phyloP scores from a whole-genome alignment of 1,140 invertebrate species.

The Andrena cerasifolii region DNA sequence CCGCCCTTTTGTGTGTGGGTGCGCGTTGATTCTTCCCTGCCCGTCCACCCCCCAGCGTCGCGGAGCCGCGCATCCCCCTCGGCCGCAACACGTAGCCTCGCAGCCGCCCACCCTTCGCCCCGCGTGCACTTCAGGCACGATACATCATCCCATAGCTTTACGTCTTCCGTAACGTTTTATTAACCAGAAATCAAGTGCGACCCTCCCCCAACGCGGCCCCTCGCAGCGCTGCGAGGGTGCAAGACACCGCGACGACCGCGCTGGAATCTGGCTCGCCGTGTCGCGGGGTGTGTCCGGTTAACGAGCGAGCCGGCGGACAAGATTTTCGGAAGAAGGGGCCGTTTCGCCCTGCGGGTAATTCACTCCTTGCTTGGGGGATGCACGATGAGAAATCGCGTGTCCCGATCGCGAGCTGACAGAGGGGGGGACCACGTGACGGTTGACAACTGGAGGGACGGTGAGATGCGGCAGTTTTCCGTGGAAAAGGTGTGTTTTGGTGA shows the following conservation, averaged over 20 bases:
- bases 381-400: slow-evolving; percentile 8
- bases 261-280: not conserved
- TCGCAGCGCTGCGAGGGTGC: too few species aligned
- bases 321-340: not conserved
- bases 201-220: too few species aligned
- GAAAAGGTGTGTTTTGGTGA: too few species aligned
- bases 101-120: slow-evolving; percentile 38
- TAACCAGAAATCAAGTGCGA: slow-evolving; percentile 71
- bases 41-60: slow-evolving; percentile 18
- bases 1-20: not conserved
- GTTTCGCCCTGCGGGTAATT: slow-evolving; percentile 6
- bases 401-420: not conserved
- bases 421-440: not conserved
- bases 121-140: slow-evolving; percentile 50
- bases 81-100: slow-evolving; percentile 60
- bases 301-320: not conserved
- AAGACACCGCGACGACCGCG: not conserved
- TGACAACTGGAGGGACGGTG: not conserved
- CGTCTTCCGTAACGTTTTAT: slow-evolving; percentile 73
- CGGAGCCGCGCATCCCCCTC: slow-evolving; percentile 33
- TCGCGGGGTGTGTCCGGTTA: not conserved
- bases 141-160: slow-evolving; percentile 73
- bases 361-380: not conserved
- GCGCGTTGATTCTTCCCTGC: slow-evolving; percentile 8
- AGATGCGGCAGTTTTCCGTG: not conserved